phyloP scores from a whole-genome alignment of 2,888 invertebrate species.

The Amaurobius ferox region DNA sequence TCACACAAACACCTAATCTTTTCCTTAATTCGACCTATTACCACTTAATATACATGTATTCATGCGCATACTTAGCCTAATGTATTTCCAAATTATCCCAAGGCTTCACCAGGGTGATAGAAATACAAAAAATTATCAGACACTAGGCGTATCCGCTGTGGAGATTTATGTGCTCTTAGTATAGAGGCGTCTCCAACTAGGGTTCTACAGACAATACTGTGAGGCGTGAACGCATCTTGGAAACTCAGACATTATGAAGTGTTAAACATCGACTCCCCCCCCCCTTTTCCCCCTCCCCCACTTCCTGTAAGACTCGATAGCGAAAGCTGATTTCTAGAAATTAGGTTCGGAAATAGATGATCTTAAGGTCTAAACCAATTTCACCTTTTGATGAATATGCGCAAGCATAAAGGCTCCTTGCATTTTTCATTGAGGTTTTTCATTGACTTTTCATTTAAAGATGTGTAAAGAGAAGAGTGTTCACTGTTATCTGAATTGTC shows the following conservation, averaged over 20 bases:
- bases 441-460: not conserved
- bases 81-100: constrained; percentile 3
- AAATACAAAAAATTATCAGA: constrained; percentile 12
- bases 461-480: not conserved
- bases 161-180: constrained; percentile 45
- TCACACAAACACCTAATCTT: too few species aligned
- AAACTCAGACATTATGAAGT: constrained; percentile 33
- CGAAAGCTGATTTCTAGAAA: constrained; percentile 33
- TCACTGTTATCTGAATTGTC: not conserved
- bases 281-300: not conserved
- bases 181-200: constrained; percentile 45
- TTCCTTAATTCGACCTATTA: not conserved
- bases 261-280: constrained; percentile 52
- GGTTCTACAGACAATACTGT: constrained; percentile 28
- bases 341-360: constrained; percentile 33
- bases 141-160: constrained; percentile 32
- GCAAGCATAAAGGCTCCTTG: not conserved
- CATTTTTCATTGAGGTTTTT: constrained; percentile 5
- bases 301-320: constrained; percentile 24
- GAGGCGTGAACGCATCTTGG: constrained; percentile 51
- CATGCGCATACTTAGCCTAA: not conserved
- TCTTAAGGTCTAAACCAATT: constrained; percentile 13
- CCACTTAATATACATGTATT: not conserved
- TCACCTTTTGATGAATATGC: not conserved
- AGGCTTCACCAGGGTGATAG: not conserved